phyloP scores from a whole-genome alignment of 2,113 vertebrate species.

The Pseudorhombus dupliciocellatus region DNA sequence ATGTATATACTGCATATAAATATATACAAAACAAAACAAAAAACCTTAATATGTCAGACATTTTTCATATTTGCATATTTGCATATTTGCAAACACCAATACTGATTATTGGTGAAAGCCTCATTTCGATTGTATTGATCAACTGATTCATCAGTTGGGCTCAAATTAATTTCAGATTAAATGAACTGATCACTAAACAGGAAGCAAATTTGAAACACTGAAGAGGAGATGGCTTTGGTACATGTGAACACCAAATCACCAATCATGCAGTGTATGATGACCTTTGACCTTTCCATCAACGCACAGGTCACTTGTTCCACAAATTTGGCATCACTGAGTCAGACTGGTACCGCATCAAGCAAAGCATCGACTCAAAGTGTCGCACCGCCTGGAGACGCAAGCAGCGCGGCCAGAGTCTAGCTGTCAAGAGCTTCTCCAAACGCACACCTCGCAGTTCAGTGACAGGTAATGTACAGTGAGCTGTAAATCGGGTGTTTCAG shows the following conservation, averaged over 20 bases:
- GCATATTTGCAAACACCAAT: too few relatives aligned
- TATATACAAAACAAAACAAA: too few relatives aligned
- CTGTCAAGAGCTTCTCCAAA: slow-evolving; percentile 97
- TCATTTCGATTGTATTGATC: too few relatives aligned
- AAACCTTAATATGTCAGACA: too few relatives aligned
- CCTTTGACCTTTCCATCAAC: slow-evolving; percentile 18
- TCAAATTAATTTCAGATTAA: not conserved
- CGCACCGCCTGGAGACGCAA: slow-evolving; percentile 97
- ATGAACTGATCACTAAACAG: too few relatives aligned
- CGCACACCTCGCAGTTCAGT: slow-evolving; percentile 86
- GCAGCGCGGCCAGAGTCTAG: slow-evolving; percentile 95
- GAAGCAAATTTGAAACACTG: not conserved
- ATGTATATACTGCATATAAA: too few relatives aligned
- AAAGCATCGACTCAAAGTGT: slow-evolving; percentile 99
- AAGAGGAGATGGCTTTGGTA: not conserved
- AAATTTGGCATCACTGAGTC: slow-evolving; percentile 96
- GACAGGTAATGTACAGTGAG: slow-evolving; percentile 41
- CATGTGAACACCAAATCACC: not conserved
- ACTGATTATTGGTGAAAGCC: too few relatives aligned
- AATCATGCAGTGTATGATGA: not conserved
- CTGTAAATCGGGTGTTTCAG: not conserved
- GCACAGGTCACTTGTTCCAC: slow-evolving; percentile 93
- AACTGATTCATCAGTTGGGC: too few relatives aligned
- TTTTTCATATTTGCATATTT: too few relatives aligned
- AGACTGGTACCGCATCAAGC: slow-evolving; percentile 99